Evolutionary conservation across 2,888 invertebrate species (phyloP), one percentile per base, ranked within the genome.

Genomic region (Nemapogon koenigi): DNA sequence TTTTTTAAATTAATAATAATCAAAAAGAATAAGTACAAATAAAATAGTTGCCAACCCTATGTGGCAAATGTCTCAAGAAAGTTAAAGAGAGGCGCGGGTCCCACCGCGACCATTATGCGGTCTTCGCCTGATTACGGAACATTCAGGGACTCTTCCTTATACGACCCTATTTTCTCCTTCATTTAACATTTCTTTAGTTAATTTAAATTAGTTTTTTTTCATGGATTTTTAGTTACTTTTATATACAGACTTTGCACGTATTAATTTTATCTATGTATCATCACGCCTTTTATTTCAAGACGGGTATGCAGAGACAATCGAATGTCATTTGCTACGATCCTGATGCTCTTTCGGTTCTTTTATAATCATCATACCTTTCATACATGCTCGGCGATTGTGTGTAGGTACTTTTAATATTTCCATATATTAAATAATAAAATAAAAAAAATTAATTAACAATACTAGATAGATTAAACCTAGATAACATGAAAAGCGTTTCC

Each of bases 41-140:
- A 10, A 6, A 22, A 6, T 22, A 4, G 2, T 4, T 46, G 48
- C n/a, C 58, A 68, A 19, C 71, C 71, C 70, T 70, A 49, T 3
- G 6, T 30, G 26, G 2, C 25, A 48, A 52, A 52, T 56, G 54
- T 59, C 63, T 62, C 59, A 64, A 68, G 70, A 50, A 16, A 28
- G 35, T 11, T 26, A 13, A 22, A n/a, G 14, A 6, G 28, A 16
- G 14, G 33, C 65, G 62, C 53, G 52, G 55, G 60, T 62, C 76
- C 67, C 71, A 43, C 43, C 55, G 71, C 70, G 59, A 56, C 70
- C 72, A 70, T 81, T 78, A 73, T 71, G 81, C 63, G 81, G 81
- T 80, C 73, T 63, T 62, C 68, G 68, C 52, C 73, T 76, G 73
- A 79, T 79, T 79, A 76, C 75, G 70, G 62, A 62, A 64, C 57